phyloP scores from a whole-genome alignment of 2,888 invertebrate genomes.

The Neoitamus cyanurus region DNA sequence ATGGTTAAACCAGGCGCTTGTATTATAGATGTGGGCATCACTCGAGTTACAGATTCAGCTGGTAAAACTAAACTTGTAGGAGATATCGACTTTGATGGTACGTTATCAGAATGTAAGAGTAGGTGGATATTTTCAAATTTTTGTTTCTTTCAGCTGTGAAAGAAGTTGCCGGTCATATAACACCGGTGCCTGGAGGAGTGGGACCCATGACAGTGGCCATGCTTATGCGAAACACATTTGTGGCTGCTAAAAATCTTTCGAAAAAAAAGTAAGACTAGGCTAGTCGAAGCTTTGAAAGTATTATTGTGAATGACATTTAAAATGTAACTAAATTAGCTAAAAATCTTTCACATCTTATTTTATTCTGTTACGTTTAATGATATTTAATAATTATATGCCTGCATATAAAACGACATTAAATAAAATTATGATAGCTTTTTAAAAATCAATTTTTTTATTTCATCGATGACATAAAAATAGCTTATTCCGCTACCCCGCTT shows the following conservation, averaged over 20 bases:
- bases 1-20: constrained; percentile 92
- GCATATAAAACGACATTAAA: neutral
- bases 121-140: neutral
- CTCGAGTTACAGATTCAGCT: constrained; percentile 72
- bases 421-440: too few relatives aligned
- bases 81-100: constrained; percentile 89
- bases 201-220: constrained; percentile 99
- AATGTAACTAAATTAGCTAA: neutral
- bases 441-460: too few relatives aligned
- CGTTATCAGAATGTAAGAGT: constrained; percentile 50
- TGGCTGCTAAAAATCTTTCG: constrained; percentile 72
- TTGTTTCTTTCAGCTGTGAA: constrained; percentile 8
- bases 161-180: constrained; percentile 84
- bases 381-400: neutral
- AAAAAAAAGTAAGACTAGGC: constrained; percentile 22
- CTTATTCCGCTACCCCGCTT: too few relatives aligned
- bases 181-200: constrained; percentile 96
- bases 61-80: constrained; percentile 84
- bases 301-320: neutral
- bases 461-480: too few relatives aligned
- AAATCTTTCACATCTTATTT: neutral
- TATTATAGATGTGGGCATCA: constrained; percentile 90
- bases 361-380: neutral
- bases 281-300: neutral
- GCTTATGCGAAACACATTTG: constrained; percentile 92